Evolutionary conservation across 2,888 invertebrate genomes (phyloP).

Genomic region (Nesidiocoris tenuis): DNA sequence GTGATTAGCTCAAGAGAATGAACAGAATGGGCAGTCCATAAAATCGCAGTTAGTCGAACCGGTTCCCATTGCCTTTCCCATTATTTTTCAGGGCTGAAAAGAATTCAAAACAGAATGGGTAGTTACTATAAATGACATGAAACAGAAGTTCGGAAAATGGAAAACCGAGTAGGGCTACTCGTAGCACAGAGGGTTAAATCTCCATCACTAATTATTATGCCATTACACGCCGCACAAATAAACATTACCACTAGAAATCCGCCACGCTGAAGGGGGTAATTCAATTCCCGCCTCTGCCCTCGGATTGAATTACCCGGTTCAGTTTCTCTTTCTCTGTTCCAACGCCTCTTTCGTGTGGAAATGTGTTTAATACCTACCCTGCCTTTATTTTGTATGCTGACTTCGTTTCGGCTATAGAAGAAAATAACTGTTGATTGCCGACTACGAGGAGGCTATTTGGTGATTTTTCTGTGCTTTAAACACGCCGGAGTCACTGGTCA

Average conservation of each 20-base stretch:
- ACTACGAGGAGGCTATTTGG: no score
- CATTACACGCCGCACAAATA: constrained; percentile 30
- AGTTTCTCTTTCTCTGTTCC: background rate
- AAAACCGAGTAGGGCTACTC: background rate
- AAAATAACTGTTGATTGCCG: background rate
- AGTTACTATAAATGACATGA: background rate
- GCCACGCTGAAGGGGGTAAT: constrained; percentile 11
- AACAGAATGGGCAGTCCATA: no score
- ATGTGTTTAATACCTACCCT: constrained; percentile 11
- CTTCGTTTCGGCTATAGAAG: background rate
- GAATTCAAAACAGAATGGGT: no score
- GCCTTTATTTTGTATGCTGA: constrained; percentile 1
- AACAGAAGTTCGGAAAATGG: background rate
- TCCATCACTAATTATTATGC: constrained; percentile 37
- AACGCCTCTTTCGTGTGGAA: background rate
- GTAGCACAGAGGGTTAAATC: constrained; percentile 10
- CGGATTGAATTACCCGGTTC: background rate
- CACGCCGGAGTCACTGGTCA: no score
- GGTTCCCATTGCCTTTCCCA: no score
- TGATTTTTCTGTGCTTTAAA: no score
- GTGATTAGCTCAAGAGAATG: no score
- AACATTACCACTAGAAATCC: constrained; percentile 30
- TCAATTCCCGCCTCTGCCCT: constrained; percentile 15
- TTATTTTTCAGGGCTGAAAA: no score
- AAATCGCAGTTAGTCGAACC: no score